These are phyloP conservation scores for Stictonetta naevosa DNA, from an alignment of 2,113 vertebrate genomes.

Conservation along the genomic window DNA sequence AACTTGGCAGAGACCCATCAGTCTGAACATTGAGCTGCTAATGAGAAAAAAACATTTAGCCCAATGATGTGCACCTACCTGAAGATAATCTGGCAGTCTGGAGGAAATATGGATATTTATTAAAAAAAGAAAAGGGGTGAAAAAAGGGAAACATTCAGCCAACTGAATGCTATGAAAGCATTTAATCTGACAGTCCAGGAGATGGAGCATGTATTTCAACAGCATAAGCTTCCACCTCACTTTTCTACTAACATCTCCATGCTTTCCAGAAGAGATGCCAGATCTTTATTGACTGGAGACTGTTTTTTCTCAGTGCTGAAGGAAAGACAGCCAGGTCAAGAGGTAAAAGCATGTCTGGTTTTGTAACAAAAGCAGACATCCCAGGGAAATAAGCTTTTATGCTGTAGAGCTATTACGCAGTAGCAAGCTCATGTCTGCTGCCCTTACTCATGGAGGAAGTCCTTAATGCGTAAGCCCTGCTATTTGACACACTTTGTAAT, in stretches of 20 bases:
- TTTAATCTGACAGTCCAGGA: background rate
- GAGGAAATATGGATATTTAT: background rate
- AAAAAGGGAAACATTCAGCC: background rate
- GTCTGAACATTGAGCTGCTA: background rate
- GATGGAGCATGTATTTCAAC: background rate
- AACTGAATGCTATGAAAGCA: background rate
- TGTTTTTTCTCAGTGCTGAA: background rate
- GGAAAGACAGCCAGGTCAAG: background rate
- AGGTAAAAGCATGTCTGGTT: background rate
- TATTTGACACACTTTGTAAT: background rate
- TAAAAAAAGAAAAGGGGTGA: accelerated
- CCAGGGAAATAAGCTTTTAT: background rate
- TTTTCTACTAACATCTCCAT: background rate
- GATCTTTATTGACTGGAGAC: background rate
- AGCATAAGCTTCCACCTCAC: background rate
- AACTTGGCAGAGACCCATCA: background rate
- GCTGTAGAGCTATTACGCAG: background rate
- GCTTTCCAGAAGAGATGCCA: background rate
- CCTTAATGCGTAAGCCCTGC: background rate
- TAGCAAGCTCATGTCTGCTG: background rate
- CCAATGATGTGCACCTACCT: background rate
- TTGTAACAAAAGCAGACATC: background rate
- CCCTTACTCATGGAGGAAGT: background rate
- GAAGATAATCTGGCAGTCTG: background rate
- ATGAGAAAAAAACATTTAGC: background rate